These are phyloP conservation scores for Irena cyanogastra DNA, from an alignment of 2,113 vertebrate genomes.

Conservation along the genomic window DNA sequence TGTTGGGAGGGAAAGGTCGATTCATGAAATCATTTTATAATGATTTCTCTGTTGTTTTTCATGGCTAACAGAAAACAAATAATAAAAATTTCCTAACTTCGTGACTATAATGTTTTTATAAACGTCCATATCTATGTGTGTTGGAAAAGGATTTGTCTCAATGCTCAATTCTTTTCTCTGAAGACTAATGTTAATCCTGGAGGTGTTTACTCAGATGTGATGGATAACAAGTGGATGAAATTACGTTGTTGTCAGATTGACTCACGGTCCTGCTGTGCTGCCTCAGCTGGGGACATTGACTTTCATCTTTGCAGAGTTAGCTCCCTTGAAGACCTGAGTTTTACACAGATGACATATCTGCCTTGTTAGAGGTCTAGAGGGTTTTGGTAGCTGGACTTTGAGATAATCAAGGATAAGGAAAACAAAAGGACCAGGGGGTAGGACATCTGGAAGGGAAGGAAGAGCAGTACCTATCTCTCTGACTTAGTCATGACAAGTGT, in stretches of 20 bases:
- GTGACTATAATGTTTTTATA: not conserved
- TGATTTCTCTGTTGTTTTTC: not conserved
- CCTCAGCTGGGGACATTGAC: not conserved
- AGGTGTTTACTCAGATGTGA: constrained; percentile 39
- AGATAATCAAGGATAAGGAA: not conserved
- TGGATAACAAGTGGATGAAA: constrained; percentile 7
- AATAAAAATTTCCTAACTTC: not conserved
- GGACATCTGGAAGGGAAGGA: not conserved
- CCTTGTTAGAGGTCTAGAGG: not conserved
- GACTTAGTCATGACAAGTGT: not conserved
- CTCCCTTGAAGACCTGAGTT: not conserved
- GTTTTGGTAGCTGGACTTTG: not conserved
- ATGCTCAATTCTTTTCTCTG: not conserved
- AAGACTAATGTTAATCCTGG: not conserved
- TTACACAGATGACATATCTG: not conserved
- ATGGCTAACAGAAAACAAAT: not conserved
- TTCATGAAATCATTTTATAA: not conserved
- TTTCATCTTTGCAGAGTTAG: not conserved
- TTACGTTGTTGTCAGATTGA: not conserved
- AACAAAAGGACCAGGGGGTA: not conserved
- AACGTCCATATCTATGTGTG: not conserved
- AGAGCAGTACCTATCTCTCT: not conserved
- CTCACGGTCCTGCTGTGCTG: not conserved
- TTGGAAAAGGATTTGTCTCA: not conserved
- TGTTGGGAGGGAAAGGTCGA: not conserved